Percentiles rank a stretch among this genome's conserved stretches.
Evolutionary conservation across 2,888 invertebrate species (phyloP).

Genomic region (Azorinus chamasolen): DNA sequence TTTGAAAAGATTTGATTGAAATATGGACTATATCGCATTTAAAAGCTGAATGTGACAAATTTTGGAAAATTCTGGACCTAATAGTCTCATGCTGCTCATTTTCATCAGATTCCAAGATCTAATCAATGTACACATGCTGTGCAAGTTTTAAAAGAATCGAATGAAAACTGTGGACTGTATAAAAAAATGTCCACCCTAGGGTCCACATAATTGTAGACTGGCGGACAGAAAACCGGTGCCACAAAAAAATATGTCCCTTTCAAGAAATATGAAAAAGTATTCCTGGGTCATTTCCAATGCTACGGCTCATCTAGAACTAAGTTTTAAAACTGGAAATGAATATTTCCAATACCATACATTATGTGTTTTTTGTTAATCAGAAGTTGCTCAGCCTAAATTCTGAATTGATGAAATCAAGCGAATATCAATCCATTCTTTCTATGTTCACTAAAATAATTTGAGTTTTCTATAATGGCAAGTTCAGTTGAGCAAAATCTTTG

Average conservation of each 20-base stretch:
- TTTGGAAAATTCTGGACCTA: too few species aligned
- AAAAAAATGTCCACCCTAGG: slow-evolving; percentile 1
- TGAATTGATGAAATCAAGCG: slow-evolving; percentile 3
- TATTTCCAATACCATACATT: slow-evolving; percentile 1
- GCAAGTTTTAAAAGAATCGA: slow-evolving; percentile 1
- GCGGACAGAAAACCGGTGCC: slow-evolving; percentile 3
- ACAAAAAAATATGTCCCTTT: slow-evolving; percentile 3
- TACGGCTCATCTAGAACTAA: slow-evolving; percentile 3
- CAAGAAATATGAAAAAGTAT: slow-evolving; percentile 3
- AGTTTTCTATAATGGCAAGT: slow-evolving; percentile 1
- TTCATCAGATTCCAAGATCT: too few species aligned
- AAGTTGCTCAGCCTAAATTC: slow-evolving; percentile 3
- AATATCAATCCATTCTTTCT: slow-evolving; percentile 3
- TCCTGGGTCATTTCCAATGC: slow-evolving; percentile 3
- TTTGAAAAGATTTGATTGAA: too few species aligned
- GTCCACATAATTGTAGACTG: slow-evolving; percentile 3
- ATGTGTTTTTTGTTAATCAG: slow-evolving; percentile 3
- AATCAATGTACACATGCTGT: too few species aligned
- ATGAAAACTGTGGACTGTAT: slow-evolving; percentile 3
- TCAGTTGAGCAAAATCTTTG: background rate
- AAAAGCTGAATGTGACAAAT: too few species aligned
- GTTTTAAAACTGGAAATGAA: slow-evolving; percentile 3
- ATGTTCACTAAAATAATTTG: slow-evolving; percentile 3
- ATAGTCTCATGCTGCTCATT: too few species aligned
- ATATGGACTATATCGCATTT: too few species aligned